phyloP scores from a whole-genome alignment of 1,140 invertebrate genomes.

The Druon quercuslanigerum region DNA sequence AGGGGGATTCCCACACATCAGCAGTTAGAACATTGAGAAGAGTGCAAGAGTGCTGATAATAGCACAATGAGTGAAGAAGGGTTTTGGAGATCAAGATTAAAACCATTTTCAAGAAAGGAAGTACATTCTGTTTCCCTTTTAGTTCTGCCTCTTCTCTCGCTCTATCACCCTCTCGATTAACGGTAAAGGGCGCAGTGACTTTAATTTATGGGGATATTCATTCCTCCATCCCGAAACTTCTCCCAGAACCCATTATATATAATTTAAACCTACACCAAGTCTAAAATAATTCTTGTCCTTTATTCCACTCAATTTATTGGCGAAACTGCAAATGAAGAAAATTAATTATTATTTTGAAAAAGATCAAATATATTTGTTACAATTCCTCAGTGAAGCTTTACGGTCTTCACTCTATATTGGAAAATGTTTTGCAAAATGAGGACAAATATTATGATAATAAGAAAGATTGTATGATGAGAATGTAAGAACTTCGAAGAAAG shows the following conservation, averaged over 20 bases:
- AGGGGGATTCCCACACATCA: constrained; percentile 3
- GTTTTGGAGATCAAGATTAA: constrained; percentile 28
- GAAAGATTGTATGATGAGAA: constrained; percentile 3
- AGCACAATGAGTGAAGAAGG: constrained; percentile 17
- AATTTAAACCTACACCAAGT: not conserved
- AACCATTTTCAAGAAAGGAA: constrained; percentile 23
- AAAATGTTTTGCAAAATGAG: constrained; percentile 12
- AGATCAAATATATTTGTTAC: not conserved
- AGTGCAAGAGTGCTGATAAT: constrained; percentile 30
- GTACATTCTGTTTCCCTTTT: constrained; percentile 5
- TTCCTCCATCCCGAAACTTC: constrained; percentile 14
- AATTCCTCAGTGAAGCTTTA: too few species aligned
- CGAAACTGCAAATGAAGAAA: not conserved
- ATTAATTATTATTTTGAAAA: not conserved
- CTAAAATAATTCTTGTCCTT: constrained; percentile 1
- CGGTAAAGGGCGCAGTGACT: constrained; percentile 1
- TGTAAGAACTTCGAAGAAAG: not conserved
- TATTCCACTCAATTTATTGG: not conserved
- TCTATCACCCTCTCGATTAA: constrained; percentile 27
- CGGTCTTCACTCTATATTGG: not conserved
- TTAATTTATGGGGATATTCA: constrained; percentile 28
- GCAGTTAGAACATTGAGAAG: not conserved
- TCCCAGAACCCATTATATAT: not conserved
- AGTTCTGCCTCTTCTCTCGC: not conserved
- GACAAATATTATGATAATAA: constrained; percentile 25